These are phyloP conservation scores for Fragum whitleyi DNA, from an alignment of 2,888 invertebrate species.

Conservation along the genomic window DNA sequence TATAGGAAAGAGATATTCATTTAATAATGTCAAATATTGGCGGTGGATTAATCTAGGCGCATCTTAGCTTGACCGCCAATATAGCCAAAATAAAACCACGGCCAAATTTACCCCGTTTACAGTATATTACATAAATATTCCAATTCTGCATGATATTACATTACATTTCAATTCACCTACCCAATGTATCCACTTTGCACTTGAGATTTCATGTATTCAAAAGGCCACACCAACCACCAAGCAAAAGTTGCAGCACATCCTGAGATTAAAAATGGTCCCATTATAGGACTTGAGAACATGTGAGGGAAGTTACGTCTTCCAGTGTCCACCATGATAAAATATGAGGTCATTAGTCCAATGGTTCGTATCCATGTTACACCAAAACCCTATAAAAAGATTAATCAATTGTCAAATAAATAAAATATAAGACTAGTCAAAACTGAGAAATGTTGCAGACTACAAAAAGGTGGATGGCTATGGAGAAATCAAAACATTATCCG, in stretches of 20 bases:
- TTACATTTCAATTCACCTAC: conserved; percentile 60
- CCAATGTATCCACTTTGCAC: conserved; percentile 82
- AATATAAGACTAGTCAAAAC: too few relatives aligned
- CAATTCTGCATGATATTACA: background rate
- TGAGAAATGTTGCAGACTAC: too few relatives aligned
- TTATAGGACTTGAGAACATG: conserved; percentile 78
- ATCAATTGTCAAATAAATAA: too few relatives aligned
- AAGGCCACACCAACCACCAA: conserved; percentile 84
- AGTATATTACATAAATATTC: too few relatives aligned
- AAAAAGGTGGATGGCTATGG: background rate
- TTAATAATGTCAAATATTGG: too few relatives aligned
- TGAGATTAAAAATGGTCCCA: conserved; percentile 83
- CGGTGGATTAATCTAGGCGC: too few relatives aligned
- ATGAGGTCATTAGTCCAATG: conserved; percentile 82
- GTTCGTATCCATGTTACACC: conserved; percentile 82
- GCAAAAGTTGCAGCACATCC: conserved; percentile 82
- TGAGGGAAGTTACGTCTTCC: conserved; percentile 82
- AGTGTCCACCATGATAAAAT: conserved; percentile 83
- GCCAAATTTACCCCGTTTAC: too few relatives aligned
- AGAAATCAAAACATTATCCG: too few relatives aligned
- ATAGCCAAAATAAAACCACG: too few relatives aligned
- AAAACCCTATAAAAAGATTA: conserved; percentile 79
- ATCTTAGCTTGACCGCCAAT: too few relatives aligned
- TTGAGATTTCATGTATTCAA: conserved; percentile 84
- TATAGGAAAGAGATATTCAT: too few relatives aligned